Conservation (phyloP, 2,888 invertebrate genomes). For the Dicyrtomina minuta region DNA sequence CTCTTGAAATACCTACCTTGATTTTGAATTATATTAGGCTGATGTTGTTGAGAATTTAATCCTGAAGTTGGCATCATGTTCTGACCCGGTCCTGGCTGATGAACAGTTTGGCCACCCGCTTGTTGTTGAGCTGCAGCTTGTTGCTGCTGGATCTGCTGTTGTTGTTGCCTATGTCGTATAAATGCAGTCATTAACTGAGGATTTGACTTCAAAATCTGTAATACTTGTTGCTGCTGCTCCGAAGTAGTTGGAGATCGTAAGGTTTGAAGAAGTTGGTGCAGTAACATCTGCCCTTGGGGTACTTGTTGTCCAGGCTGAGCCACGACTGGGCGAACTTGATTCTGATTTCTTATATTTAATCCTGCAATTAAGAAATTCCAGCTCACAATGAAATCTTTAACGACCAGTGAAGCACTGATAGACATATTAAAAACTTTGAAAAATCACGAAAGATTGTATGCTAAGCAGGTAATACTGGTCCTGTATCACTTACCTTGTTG, state of each 20-base stretch:
- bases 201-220: conserved; percentile 87
- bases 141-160: conserved; percentile 55
- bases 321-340: conserved; percentile 54
- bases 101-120: conserved; percentile 61
- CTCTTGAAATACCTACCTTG: conserved; percentile 31
- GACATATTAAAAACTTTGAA: neutral
- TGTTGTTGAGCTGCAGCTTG: conserved; percentile 57
- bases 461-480: neutral
- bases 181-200: conserved; percentile 95
- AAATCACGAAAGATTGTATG: no score
- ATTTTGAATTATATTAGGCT: conserved; percentile 51
- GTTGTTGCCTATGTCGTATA: conserved; percentile 76
- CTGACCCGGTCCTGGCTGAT: conserved; percentile 53
- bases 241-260: conserved; percentile 85
- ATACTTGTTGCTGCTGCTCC: conserved; percentile 86
- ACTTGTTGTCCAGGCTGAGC: conserved; percentile 39
- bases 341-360: conserved; percentile 42
- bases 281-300: conserved; percentile 52
- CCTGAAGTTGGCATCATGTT: conserved; percentile 44
- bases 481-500: conserved; percentile 12
- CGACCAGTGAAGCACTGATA: neutral
- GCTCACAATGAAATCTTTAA: no score
- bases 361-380: conserved; percentile 12
- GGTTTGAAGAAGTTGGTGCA: conserved; percentile 85
- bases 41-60: conserved; percentile 52